Base-by-base conservation (phyloP, 1,140 invertebrate genomes). In the Nasonia vitripennis region DNA sequence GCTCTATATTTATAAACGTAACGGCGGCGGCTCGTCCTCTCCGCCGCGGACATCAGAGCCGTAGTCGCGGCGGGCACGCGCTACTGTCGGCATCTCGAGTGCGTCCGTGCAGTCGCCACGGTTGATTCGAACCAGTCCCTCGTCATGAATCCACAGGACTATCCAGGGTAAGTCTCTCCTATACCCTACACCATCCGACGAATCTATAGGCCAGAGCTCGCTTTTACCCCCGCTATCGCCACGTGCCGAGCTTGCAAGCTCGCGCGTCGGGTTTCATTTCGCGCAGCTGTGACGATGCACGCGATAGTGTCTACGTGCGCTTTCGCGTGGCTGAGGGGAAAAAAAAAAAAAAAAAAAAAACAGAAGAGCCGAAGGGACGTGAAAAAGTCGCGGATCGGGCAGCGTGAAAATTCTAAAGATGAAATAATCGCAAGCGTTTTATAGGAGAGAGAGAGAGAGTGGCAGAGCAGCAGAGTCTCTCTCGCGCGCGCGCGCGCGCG, bases 371-470 rank as follows among this genome's bases (percentile, higher is more conserved):
- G 27, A 17, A 68, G 17, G 27, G n/a, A 48, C 9, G 23, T 31
- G 68, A 27, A 34, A 31, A 71, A 71, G 23, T 71, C 68, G 68
- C 67, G 67, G 17, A 70, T 27, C n/a, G n/a, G 67, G n/a, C 68
- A 5, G 10, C 23, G 87, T 86, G 86, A 87, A 90, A 90, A 87
- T 90, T 89, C 91, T 92, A 93, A 92, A 92, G 92, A 93, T 92
- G 92, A 93, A 91, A 91, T 92, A 92, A 93, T 92, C 91, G 90
- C 89, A 91, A 91, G 91, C 88, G 90, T 92, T 93, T 92, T 91
- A 91, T 62, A 90, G 31, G 0, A 34, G 70, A 83, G 51, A 75
- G 34, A n/a, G n/a, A 31, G 55, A 70, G 51, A 78, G 73, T 75
- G 17, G 12, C 27, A 10, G 73, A 37, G 89, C 87, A 89, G 88